Base-by-base conservation (phyloP, 1,140 invertebrate species). In the Hydropsyche tenuis region DNA sequence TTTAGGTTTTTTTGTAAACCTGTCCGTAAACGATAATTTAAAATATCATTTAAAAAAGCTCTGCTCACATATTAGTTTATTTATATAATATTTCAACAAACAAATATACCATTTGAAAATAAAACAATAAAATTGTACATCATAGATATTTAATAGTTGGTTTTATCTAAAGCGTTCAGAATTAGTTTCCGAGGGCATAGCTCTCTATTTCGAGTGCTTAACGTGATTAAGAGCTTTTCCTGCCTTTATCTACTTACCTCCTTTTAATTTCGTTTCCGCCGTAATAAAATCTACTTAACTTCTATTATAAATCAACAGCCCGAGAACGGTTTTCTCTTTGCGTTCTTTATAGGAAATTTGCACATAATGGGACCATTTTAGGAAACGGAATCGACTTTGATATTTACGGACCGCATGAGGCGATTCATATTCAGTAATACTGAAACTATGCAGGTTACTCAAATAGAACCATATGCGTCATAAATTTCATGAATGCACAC, bases 231-330 rank as follows among this genome's bases (percentile, higher is more conserved):
- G 56, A 27, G 56, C 56, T 25, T 60, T 48, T 48, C 18, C 56
- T 18, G 23, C 22, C 56, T 1, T 60, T 60, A 60, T 60, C 56
- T 60, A 27, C 22, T 60, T 60, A 27, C 56, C 23, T 60, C 56
- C 56, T 60, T 60, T 60, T 60, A 60, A 60, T 60, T 60, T 60
- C 56, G 20, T 60, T 60, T 60, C 56, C 56, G 23, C 22, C 14
- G 56, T 60, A 60, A 60, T 60, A 60, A 60, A 60, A 60, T 60
- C 56, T 60, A 60, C 56, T 60, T 60, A 60, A 60, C 56, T 60
- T 60, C 56, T 27, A 60, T 60, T 60, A 60, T 60, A 60, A 60
- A 60, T 60, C 56, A 60, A 60, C 56, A 27, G 23, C 25, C 14
- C 22, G 56, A 20, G 22, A 1, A 60, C 20, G 11, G 56, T 27